A percentile compares a stretch with the other conserved stretches of the same genome.
phyloP scores from a whole-genome alignment of 2,113 vertebrate species.

The Circaetus gallicus region DNA sequence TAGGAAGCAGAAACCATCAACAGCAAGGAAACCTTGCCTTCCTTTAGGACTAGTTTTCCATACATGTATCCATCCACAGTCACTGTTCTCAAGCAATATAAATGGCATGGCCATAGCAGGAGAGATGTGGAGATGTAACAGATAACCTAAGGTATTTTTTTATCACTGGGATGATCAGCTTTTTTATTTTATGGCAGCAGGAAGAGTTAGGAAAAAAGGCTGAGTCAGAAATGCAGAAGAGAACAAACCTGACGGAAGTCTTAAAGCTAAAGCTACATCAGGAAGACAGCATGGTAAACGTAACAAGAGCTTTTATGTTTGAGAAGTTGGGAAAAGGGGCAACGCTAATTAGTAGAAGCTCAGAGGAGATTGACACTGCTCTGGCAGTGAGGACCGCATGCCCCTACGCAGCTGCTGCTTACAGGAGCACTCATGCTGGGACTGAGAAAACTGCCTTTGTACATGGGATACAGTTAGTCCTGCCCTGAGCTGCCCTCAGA shows the following conservation, averaged over 20 bases:
- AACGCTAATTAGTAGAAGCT: not conserved
- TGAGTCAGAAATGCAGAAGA: not conserved
- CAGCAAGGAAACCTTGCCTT: not conserved
- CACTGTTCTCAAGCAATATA: not conserved
- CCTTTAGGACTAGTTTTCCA: not conserved
- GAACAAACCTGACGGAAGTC: not conserved
- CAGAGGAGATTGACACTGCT: not conserved
- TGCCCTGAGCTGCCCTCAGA: not conserved
- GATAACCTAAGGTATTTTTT: not conserved
- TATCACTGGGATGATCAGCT: not conserved
- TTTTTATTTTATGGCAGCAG: not conserved
- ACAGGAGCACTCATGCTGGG: not conserved
- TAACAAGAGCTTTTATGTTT: not conserved
- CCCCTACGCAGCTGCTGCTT: not conserved
- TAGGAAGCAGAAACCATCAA: not conserved
- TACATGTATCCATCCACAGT: not conserved
- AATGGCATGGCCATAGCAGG: not conserved
- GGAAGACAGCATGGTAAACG: not conserved
- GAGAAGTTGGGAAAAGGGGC: not conserved
- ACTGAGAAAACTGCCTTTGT: not conserved
- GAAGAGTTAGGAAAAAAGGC: not conserved
- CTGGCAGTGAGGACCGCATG: fast-evolving
- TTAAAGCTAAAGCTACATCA: not conserved
- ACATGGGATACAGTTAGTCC: not conserved
- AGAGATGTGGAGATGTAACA: not conserved